These are phyloP conservation scores for Ardeotis arabs DNA, from an alignment of 2,113 vertebrate genomes.

Conservation along the genomic window DNA sequence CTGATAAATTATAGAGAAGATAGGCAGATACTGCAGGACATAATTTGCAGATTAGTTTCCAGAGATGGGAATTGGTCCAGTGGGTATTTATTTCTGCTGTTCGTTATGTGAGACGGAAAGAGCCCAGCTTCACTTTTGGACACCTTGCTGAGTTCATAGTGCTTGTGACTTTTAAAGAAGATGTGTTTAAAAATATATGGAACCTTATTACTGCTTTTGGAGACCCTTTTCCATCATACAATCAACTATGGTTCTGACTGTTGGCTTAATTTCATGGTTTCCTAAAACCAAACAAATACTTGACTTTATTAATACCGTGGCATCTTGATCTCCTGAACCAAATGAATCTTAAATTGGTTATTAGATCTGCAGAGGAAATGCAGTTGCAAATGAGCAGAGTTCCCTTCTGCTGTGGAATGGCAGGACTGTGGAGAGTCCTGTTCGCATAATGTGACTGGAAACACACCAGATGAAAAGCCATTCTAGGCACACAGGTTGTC, in stretches of 20 bases:
- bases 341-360: not conserved
- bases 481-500: not conserved
- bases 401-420: not conserved
- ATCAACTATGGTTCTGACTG: not conserved
- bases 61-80: not conserved
- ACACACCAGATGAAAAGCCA: not conserved
- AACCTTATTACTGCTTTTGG: not conserved
- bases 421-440: not conserved
- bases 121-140: not conserved
- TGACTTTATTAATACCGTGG: not conserved
- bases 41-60: conserved; percentile 1
- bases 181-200: not conserved
- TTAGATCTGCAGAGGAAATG: not conserved
- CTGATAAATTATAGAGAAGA: not conserved
- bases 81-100: not conserved
- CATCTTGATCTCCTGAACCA: not conserved
- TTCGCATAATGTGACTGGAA: not conserved
- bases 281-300: not conserved
- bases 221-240: not conserved
- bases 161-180: not conserved
- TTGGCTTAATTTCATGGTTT: not conserved
- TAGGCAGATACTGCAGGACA: not conserved
- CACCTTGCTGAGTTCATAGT: not conserved
- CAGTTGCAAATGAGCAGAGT: not conserved
- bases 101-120: not conserved